phyloP scores from a whole-genome alignment of 2,113 vertebrate species.

The Romanogobio albipinnatus region DNA sequence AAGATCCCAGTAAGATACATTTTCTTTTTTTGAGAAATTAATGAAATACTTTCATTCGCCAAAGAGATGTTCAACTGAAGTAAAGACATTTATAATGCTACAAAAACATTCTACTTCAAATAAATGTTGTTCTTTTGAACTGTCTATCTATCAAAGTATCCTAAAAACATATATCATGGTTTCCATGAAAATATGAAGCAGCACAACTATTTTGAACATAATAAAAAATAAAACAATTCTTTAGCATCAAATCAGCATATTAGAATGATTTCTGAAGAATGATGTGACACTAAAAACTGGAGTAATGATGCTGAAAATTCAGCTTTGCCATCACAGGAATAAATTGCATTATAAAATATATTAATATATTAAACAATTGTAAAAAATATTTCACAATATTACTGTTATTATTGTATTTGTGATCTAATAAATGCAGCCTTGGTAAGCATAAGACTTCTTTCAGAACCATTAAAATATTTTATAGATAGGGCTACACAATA shows the following conservation, averaged over 20 bases:
- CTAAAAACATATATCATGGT: neutral
- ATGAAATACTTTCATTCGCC: neutral
- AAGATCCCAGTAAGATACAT: no score
- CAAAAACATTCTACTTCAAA: neutral
- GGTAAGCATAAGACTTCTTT: neutral
- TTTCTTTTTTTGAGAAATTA: no score
- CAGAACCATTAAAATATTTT: neutral
- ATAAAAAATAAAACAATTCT: neutral
- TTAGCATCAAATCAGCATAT: neutral
- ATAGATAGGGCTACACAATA: no score
- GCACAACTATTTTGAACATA: neutral
- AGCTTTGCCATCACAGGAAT: neutral
- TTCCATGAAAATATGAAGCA: neutral
- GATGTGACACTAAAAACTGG: neutral
- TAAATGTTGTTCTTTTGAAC: neutral
- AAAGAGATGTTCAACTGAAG: no score
- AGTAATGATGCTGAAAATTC: neutral
- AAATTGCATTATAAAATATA: neutral
- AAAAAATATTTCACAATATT: neutral
- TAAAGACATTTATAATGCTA: no score
- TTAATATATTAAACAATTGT: no score
- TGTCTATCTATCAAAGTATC: neutral
- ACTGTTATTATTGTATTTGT: neutral
- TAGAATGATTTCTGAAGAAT: neutral
- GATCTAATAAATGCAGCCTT: neutral